Conservation (phyloP, 2,888 invertebrate genomes). For the Leptopilina syphax region DNA sequence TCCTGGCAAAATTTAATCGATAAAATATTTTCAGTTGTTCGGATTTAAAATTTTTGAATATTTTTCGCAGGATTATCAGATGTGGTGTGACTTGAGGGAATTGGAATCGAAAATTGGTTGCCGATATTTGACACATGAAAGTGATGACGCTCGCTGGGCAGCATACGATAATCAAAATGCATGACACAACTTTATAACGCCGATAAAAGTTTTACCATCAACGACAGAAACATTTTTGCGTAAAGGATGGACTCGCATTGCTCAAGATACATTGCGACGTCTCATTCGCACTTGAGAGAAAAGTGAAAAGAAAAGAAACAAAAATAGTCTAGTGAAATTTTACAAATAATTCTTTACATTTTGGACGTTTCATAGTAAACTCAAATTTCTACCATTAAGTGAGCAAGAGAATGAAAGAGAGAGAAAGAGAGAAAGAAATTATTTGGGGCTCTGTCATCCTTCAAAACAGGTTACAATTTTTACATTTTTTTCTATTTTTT, state of each 20-base stretch:
- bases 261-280: conserved; percentile 72
- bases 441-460: conserved; percentile 35
- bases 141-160: conserved; percentile 95
- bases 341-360: conserved; percentile 16
- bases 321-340: conserved; percentile 7
- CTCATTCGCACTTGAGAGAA: conserved; percentile 72
- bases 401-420: neutral
- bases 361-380: conserved; percentile 24
- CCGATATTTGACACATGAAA: conserved; percentile 93
- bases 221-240: conserved; percentile 62
- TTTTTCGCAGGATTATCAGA: conserved; percentile 86
- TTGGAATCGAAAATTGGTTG: conserved; percentile 87
- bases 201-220: conserved; percentile 62
- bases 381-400: neutral
- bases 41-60: neutral
- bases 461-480: conserved; percentile 11
- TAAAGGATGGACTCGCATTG: conserved; percentile 78
- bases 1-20: too few species aligned
- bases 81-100: conserved; percentile 95
- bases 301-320: conserved; percentile 3
- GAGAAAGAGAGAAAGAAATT: neutral
- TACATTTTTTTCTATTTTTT: conserved; percentile 9
- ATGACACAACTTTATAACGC: conserved; percentile 71
- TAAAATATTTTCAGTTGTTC: neutral
- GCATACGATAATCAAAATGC: conserved; percentile 73